Evolutionary conservation across 2,888 invertebrate genomes (phyloP).

Genomic region (Osmoderma eremita): DNA sequence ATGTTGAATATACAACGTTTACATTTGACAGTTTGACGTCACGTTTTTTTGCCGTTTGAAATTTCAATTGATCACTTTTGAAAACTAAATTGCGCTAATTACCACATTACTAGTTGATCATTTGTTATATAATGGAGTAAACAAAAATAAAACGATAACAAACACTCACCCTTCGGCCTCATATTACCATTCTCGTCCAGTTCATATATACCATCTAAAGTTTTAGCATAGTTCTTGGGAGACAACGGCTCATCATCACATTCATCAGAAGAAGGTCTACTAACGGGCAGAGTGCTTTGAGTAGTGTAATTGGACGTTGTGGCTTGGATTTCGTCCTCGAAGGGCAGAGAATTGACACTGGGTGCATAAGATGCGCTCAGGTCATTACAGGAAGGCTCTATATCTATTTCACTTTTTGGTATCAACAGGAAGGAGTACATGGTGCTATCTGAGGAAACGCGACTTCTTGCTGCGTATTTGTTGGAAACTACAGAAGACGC

Average conservation of each 20-base stretch:
- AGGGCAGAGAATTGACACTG: conserved; percentile 37
- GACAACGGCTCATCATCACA: conserved; percentile 28
- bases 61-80: no score
- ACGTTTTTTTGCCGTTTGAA: no score
- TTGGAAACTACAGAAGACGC: conserved; percentile 13
- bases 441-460: background rate
- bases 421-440: conserved; percentile 40
- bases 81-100: no score
- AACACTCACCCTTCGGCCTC: conserved; percentile 38
- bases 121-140: no score
- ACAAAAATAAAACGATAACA: no score
- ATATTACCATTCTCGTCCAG: conserved; percentile 39
- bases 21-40: no score
- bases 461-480: background rate
- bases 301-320: background rate
- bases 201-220: conserved; percentile 41
- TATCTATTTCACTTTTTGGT: conserved; percentile 35
- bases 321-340: conserved; percentile 10
- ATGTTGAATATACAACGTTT: no score
- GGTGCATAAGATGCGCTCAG: conserved; percentile 37
- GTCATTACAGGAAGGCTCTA: conserved; percentile 24
- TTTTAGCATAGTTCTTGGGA: conserved; percentile 40
- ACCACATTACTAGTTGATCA: no score
- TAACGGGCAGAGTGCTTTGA: background rate
- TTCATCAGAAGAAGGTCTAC: conserved; percentile 5